Evolutionary conservation across 2,888 invertebrate species (phyloP), one percentile per base, ranked within the genome.

Genomic region (Papilio protenor): DNA sequence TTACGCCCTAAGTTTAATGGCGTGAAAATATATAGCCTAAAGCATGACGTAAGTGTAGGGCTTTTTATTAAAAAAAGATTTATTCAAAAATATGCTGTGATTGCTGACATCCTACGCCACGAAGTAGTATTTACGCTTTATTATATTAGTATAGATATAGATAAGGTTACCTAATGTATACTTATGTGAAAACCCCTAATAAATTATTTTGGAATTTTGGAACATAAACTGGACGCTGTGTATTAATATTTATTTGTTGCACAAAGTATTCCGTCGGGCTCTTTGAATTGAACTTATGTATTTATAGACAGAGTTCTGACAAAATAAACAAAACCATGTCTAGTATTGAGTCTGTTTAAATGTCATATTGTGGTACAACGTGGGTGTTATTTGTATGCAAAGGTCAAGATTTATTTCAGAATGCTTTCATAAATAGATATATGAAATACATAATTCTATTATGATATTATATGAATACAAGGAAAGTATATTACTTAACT

Each of bases 301-400:
- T 59, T 59, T 59, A n/a, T 61, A 61, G 23, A 61, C 14, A 61
- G 27, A 6, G 5, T 61, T 4, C 14, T 1, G 10, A 61, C 5
- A 27, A 61, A 61, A 27, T 61, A 14, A 61, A 61, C 27, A 61
- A 61, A 61, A 61, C 27, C 16, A 10, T 27, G 16, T 27, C 59
- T 11, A 11, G 1, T 61, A 27, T 27, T 2, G 23, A 23, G 12
- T 59, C 12, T 12, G 57, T 27, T 27, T 61, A 61, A 61, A 61
- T 61, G 61, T 61, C 61, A 61, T 61, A 27, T 27, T 61, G 61
- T 61, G 27, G 61, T 61, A 61, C 27, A 61, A 61, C 27, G 61
- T 27, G 61, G 61, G 61, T 27, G 61, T 27, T 61, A 10, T 59
- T 27, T 61, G 27, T 61, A 61, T n/a, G n/a, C 27, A 61, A 61